Evolutionary conservation across 2,888 invertebrate species (phyloP).

Genomic region (Halictus quadricinctus): DNA sequence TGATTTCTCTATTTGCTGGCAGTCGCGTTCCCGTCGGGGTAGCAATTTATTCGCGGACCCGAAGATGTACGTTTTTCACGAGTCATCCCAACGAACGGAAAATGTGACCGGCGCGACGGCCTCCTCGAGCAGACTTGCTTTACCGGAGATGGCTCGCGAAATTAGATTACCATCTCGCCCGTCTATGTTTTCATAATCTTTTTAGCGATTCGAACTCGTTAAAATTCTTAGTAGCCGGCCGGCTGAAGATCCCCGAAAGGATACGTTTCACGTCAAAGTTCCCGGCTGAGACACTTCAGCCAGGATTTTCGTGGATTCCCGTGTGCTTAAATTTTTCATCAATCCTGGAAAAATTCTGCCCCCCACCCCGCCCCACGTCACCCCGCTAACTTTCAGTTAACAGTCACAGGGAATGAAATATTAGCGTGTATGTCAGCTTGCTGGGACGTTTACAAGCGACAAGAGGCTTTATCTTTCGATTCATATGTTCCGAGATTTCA

Average conservation of each 20-base stretch:
- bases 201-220: slow-evolving; percentile 38
- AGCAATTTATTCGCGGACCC: neutral
- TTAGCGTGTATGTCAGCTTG: neutral
- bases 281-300: neutral
- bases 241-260: neutral
- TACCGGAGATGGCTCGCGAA: slow-evolving; percentile 20
- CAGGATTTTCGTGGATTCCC: neutral
- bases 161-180: slow-evolving; percentile 40
- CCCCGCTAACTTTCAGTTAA: neutral
- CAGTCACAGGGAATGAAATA: neutral
- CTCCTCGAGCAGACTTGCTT: slow-evolving; percentile 25
- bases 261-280: neutral
- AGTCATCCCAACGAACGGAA: slow-evolving; percentile 22
- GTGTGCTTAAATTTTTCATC: slow-evolving; percentile 5
- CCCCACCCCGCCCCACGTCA: rapidly evolving
- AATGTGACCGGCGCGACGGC: slow-evolving; percentile 1
- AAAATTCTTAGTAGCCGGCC: slow-evolving; percentile 19
- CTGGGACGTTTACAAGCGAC: neutral
- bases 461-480: neutral
- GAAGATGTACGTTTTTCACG: slow-evolving; percentile 18
- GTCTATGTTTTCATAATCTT: slow-evolving; percentile 30
- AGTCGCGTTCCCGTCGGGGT: neutral
- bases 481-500: neutral
- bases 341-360: neutral
- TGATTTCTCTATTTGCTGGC: neutral